Evolutionary conservation across 2,888 invertebrate genomes (phyloP).

Genomic region (Ornithoptera alexandrae): DNA sequence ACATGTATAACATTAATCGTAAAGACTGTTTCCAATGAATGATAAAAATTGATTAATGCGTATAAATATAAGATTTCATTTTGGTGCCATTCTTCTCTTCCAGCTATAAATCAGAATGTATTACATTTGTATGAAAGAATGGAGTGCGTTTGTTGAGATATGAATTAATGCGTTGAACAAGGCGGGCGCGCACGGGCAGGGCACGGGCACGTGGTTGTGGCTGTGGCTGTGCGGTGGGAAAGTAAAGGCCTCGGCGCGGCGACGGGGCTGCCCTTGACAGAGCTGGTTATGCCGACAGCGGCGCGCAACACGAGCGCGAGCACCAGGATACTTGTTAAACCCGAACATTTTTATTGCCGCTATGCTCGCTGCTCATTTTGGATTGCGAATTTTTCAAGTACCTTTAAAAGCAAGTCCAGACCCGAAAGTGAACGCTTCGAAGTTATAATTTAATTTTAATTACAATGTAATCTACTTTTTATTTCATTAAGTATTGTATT

Average conservation of each 20-base stretch:
- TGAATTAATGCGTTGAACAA: constrained; percentile 23
- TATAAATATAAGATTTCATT: too few species aligned
- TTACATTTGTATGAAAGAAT: neutral
- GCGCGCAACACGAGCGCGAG: constrained; percentile 4
- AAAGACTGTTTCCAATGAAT: too few species aligned
- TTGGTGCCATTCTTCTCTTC: too few species aligned
- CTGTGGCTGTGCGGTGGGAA: constrained; percentile 50
- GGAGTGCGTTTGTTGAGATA: neutral
- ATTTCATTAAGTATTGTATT: neutral
- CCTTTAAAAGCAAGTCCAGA: neutral
- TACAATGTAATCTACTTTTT: neutral
- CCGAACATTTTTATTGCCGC: neutral
- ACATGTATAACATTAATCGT: too few species aligned
- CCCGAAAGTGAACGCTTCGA: neutral
- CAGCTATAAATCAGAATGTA: too few species aligned
- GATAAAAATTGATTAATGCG: too few species aligned
- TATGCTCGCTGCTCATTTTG: neutral
- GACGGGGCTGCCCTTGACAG: constrained; percentile 73
- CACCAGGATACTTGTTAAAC: constrained; percentile 1
- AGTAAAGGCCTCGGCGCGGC: constrained; percentile 68
- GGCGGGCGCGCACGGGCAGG: neutral
- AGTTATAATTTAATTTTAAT: neutral
- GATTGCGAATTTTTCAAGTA: constrained; percentile 6
- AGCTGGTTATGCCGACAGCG: constrained; percentile 50
- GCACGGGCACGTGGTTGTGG: neutral